A percentile compares a stretch with the other conserved stretches of the same genome.
phyloP scores from a whole-genome alignment of 2,888 invertebrate genomes.

The Melikaiella ostensackeni region DNA sequence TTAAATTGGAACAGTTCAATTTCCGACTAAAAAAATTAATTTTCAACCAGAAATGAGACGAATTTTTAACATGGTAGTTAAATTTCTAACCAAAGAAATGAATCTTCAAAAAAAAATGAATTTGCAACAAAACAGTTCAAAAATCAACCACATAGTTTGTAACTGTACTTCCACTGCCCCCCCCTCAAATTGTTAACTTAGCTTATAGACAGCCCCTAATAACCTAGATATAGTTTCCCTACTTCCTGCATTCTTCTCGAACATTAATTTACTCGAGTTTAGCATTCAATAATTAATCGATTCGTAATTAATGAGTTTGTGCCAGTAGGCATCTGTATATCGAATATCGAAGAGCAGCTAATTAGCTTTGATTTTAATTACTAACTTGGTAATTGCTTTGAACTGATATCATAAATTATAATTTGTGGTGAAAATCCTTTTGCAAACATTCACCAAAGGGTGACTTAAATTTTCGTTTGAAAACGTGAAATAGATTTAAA shows the following conservation, averaged over 20 bases:
- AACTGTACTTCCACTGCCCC: no score
- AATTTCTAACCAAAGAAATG: no score
- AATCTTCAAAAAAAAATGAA: no score
- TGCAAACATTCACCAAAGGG: background rate
- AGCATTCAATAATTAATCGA: background rate
- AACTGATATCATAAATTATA: background rate
- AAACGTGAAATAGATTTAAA: background rate
- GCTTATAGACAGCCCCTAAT: no score
- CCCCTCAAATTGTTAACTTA: no score
- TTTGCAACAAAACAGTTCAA: no score
- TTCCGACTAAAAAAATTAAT: no score
- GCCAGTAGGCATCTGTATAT: background rate
- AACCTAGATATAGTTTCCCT: no score
- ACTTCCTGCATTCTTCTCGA: background rate
- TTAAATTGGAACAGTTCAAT: no score
- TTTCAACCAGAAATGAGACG: no score
- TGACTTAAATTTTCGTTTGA: background rate
- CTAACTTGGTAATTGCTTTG: background rate
- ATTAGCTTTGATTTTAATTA: conserved; percentile 14
- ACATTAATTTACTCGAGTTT: background rate
- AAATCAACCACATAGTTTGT: no score
- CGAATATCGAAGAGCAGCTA: background rate
- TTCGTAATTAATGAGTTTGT: background rate
- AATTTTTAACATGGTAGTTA: no score
- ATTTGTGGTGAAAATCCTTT: background rate